Conservation (phyloP, 2,113 vertebrate genomes). For the Sigmodon hispidus region DNA sequence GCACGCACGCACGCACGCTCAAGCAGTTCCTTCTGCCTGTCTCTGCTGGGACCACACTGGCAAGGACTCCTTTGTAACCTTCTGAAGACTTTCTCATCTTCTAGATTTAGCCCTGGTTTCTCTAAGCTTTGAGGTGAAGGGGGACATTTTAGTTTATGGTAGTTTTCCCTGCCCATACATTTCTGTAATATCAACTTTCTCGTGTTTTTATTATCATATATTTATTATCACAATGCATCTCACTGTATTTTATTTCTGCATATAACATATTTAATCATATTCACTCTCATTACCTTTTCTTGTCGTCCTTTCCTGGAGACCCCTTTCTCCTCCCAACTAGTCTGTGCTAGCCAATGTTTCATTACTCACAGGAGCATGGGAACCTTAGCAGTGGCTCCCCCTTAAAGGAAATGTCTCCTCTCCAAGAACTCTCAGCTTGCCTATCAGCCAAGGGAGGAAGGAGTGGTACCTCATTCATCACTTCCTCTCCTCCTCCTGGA, state of each 20-base stretch:
- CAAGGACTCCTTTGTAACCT: not conserved
- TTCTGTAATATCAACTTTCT: not conserved
- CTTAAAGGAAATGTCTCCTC: not conserved
- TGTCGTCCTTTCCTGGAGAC: not conserved
- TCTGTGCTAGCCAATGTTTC: not conserved
- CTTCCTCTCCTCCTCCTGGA: not conserved
- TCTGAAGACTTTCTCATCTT: not conserved
- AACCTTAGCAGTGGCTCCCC: not conserved
- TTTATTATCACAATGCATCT: not conserved
- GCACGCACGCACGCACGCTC: not conserved
- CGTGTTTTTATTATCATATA: not conserved
- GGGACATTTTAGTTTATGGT: not conserved
- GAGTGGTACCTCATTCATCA: not conserved
- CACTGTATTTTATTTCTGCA: not conserved
- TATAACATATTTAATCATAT: not conserved
- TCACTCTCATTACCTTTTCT: not conserved
- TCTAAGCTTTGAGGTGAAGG: not conserved
- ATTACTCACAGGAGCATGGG: not conserved
- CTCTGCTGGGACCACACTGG: not conserved
- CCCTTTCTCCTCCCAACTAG: not conserved
- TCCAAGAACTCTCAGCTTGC: not conserved
- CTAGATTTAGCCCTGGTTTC: not conserved
- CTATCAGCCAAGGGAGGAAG: not conserved
- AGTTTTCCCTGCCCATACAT: not conserved
- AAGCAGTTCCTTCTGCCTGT: not conserved